Conservation (phyloP, 2,113 vertebrate species). For the Phrynocephalus versicolor region DNA sequence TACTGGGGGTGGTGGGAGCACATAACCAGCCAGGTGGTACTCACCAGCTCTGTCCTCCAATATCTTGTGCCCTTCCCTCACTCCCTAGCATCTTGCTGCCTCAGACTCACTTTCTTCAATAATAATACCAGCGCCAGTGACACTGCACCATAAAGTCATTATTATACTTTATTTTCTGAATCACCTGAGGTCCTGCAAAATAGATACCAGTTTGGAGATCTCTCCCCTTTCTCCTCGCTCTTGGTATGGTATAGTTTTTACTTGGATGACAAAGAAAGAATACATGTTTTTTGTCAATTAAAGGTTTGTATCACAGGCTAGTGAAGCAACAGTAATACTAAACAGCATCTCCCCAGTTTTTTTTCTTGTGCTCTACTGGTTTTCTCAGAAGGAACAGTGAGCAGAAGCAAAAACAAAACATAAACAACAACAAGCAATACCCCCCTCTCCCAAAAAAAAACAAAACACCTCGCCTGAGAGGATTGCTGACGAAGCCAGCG, state of each 20-base stretch:
- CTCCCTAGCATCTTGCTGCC: not conserved
- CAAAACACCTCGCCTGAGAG: too few species aligned
- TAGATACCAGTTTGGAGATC: not conserved
- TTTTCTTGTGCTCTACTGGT: not conserved
- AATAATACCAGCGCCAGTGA: not conserved
- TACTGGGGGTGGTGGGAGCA: too few species aligned
- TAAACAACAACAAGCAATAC: too few species aligned
- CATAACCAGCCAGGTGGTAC: too few species aligned
- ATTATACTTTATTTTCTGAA: not conserved
- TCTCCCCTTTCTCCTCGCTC: not conserved
- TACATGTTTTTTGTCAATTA: not conserved
- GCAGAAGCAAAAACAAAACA: too few species aligned
- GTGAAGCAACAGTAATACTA: not conserved
- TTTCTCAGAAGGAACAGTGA: slow-evolving; percentile 5
- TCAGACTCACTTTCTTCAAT: not conserved
- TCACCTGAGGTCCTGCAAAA: not conserved
- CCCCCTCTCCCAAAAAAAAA: too few species aligned
- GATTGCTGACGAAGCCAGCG: not conserved
- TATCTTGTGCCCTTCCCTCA: not conserved
- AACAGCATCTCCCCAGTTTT: not conserved
- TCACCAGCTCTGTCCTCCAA: too few species aligned
- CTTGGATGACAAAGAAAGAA: not conserved
- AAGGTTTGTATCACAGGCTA: not conserved
- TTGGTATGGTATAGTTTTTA: not conserved
- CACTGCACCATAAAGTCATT: not conserved